phyloP scores from a whole-genome alignment of 2,888 invertebrate species.

The Spialia ferax region DNA sequence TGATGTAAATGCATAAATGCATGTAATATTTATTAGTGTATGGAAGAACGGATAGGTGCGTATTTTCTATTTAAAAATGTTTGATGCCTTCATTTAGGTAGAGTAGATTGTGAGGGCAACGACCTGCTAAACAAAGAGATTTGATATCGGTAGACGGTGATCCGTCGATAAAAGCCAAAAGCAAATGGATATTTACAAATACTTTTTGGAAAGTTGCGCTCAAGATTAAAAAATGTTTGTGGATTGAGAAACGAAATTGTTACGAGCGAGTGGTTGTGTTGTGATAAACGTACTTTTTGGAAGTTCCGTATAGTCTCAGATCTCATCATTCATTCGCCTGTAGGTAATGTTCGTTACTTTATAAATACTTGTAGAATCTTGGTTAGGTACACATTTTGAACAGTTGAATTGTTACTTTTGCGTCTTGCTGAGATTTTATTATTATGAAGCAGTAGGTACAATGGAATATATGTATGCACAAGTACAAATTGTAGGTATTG shows the following conservation, averaged over 20 bases:
- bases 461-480: no score
- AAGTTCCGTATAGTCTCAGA: not conserved
- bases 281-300: not conserved
- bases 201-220: slow-evolving; percentile 28
- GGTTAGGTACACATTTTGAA: no score
- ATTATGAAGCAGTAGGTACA: no score
- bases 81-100: slow-evolving; percentile 49
- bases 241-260: not conserved
- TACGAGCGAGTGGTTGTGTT: not conserved
- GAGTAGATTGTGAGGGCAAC: slow-evolving; percentile 70
- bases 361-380: no score
- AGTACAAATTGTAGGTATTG: no score
- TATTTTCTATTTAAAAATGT: slow-evolving; percentile 22
- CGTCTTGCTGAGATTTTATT: no score
- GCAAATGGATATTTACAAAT: slow-evolving; percentile 20
- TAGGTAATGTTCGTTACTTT: no score
- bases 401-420: no score
- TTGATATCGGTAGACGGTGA: slow-evolving; percentile 57
- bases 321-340: no score
- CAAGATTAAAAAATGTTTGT: slow-evolving; percentile 12
- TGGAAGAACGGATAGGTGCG: not conserved
- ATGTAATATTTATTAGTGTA: not conserved
- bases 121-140: slow-evolving; percentile 67
- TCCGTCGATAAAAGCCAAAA: slow-evolving; percentile 24
- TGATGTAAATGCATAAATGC: not conserved